Conservation (phyloP, 2,113 vertebrate genomes). For the Rhagologus leucostigma region DNA sequence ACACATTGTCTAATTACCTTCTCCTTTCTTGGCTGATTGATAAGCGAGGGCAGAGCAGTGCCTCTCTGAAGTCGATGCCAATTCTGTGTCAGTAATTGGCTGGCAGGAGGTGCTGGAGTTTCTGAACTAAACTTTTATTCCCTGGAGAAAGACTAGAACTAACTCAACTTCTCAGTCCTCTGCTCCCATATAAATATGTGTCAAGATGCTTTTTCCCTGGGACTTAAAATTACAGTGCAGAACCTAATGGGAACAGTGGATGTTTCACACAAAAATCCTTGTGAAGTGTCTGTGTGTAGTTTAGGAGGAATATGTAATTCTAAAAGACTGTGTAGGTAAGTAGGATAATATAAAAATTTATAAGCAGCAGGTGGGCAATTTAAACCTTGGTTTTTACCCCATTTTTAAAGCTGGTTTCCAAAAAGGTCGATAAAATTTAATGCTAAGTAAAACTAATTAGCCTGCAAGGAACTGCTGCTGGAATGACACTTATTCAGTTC, state of each 20-base stretch:
- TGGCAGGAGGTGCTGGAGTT: slow-evolving; percentile 39
- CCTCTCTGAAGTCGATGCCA: slow-evolving; percentile 48
- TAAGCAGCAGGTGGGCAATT: slow-evolving; percentile 29
- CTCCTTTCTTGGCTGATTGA: slow-evolving; percentile 56
- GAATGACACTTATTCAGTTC: slow-evolving; percentile 45
- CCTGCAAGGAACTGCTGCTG: slow-evolving; percentile 44
- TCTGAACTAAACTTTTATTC: slow-evolving; percentile 12
- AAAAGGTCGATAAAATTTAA: slow-evolving; percentile 34
- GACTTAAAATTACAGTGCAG: slow-evolving; percentile 7
- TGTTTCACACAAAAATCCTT: slow-evolving; percentile 29
- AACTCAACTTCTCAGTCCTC: background rate
- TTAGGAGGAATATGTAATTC: slow-evolving; percentile 37
- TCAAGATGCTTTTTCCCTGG: slow-evolving; percentile 18
- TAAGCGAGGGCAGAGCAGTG: slow-evolving; percentile 48
- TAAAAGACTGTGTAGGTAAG: slow-evolving; percentile 16
- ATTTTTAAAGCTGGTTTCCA: background rate
- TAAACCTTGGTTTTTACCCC: background rate
- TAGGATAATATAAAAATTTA: slow-evolving; percentile 28
- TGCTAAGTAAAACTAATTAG: slow-evolving; percentile 46
- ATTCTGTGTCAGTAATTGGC: slow-evolving; percentile 29
- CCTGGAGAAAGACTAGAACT: slow-evolving; percentile 35
- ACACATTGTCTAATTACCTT: slow-evolving; percentile 62
- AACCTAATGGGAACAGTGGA: slow-evolving; percentile 12
- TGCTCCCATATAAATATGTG: background rate
- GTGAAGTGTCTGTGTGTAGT: background rate